These are phyloP conservation scores for Polymixis lichenea DNA, from an alignment of 2,888 invertebrate species.

Conservation along the genomic window DNA sequence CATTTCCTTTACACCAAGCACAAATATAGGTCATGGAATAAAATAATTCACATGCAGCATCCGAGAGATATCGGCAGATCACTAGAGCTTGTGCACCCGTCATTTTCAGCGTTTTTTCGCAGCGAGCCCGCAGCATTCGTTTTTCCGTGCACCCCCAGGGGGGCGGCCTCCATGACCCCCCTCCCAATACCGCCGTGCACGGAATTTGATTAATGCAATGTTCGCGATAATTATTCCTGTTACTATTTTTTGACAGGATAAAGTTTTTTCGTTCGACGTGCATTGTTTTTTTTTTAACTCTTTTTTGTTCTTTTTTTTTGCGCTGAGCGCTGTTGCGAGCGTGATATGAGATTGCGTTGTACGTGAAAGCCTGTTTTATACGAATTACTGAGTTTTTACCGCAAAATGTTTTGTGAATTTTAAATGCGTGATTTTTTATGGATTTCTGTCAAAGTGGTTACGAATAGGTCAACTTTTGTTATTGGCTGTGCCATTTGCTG, in stretches of 20 bases:
- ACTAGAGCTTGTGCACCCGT: conserved; percentile 67
- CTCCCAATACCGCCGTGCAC: conserved; percentile 88
- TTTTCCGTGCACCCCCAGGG: conserved; percentile 78
- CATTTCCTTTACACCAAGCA: conserved; percentile 21
- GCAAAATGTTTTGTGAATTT: conserved; percentile 35
- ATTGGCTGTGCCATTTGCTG: not conserved
- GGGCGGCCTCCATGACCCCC: conserved; percentile 67
- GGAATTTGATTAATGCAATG: conserved; percentile 91
- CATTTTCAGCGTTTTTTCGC: conserved; percentile 88
- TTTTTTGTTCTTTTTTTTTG: conserved; percentile 53
- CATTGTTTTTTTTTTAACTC: conserved; percentile 70
- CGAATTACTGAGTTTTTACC: conserved; percentile 46
- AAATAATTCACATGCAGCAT: conserved; percentile 54
- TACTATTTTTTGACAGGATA: conserved; percentile 89
- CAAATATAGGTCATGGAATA: conserved; percentile 51
- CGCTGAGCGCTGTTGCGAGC: conserved; percentile 58
- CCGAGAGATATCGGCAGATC: conserved; percentile 69
- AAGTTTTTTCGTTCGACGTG: conserved; percentile 82
- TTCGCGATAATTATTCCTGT: conserved; percentile 90
- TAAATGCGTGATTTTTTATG: conserved; percentile 33
- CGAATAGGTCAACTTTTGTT: not conserved
- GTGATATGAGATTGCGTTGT: conserved; percentile 63
- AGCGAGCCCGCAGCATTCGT: conserved; percentile 87
- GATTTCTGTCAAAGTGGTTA: conserved; percentile 4
- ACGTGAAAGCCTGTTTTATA: conserved; percentile 53